Base-by-base conservation (phyloP, 2,113 vertebrate species). In the Tragelaphus scriptus region DNA sequence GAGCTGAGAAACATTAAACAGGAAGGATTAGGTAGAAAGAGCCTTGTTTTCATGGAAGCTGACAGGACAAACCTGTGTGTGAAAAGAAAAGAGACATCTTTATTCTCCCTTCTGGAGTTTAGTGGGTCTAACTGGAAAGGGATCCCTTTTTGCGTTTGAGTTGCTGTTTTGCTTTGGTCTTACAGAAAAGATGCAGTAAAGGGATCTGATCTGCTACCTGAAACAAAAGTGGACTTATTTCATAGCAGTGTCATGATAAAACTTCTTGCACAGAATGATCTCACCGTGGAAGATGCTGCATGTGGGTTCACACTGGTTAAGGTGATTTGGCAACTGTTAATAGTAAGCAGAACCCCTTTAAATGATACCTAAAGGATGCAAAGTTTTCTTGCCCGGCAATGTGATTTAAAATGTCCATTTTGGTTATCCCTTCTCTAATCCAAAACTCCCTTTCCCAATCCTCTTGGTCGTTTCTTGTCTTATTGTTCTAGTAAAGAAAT, bases 231-330 rank as follows among this genome's bases (percentile, higher is more conserved):
- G 28, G 4, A 3, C 12, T 1, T 28, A 61, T 28, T 89, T n/a
- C n/a, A 36, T 2, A 25, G 16, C 21, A 23, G 6, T 11, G 30
- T 88, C 28, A 5, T 4, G 25, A 49, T 6, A 28, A 59, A 71
- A 71, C n/a, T 71, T 71, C 68, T 71, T 1, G 1, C 3, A 10
- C 3, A 44, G 63, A 40, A 19, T 11, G n/a, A 44, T 44, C 7
- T 61, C 47, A 12, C 28, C 51, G 8, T 28, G 59, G 65, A 58
- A 79, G 49, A 1, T 15, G 19, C 5, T 40, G 9, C 7, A 0
- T 4, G 0, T 25, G 15, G n/a, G 40, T 6, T 92, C 51, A 21
- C 4, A 3, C 15, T 0, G 44, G 28, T 9, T 9, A n/a, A 4
- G 11, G 11, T 1, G 2, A 49, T 65, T 11, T 17, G 21, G 36